phyloP scores from a whole-genome alignment of 2,888 invertebrate genomes.

The Ecliptopera silaceata region DNA sequence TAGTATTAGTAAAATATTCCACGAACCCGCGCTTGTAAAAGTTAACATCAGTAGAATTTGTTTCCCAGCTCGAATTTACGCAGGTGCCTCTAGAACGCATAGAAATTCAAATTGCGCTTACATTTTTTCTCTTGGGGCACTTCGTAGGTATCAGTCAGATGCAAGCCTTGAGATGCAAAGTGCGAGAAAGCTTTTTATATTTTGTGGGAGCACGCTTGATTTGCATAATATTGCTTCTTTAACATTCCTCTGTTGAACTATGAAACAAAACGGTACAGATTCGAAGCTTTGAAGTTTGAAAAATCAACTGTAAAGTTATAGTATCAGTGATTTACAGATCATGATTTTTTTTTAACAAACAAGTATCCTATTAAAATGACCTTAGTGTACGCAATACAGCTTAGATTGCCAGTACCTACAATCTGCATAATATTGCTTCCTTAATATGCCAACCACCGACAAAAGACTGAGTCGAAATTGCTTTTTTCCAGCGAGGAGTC shows the following conservation, averaged over 20 bases:
- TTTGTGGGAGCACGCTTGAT: constrained; percentile 75
- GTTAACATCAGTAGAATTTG: constrained; percentile 23
- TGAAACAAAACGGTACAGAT: constrained; percentile 61
- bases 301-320: constrained; percentile 13
- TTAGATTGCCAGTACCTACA: constrained; percentile 35
- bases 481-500: constrained; percentile 74
- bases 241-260: constrained; percentile 71
- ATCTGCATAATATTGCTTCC: constrained; percentile 81
- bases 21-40: constrained; percentile 3
- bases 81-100: constrained; percentile 72
- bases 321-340: background rate
- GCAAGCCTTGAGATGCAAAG: constrained; percentile 83
- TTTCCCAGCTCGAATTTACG: constrained; percentile 49
- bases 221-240: constrained; percentile 84
- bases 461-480: constrained; percentile 70
- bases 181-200: constrained; percentile 80
- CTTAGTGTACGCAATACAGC: constrained; percentile 15
- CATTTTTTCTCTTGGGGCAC: constrained; percentile 78
- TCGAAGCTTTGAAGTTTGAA: constrained; percentile 41
- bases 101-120: constrained; percentile 80
- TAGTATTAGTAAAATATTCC: background rate
- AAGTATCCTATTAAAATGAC: background rate
- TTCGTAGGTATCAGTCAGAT: constrained; percentile 71
- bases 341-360: background rate
- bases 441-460: constrained; percentile 67